These are phyloP conservation scores for Pipistrellus pipistrellus DNA, from an alignment of 2,797 vertebrate species.

Conservation along the genomic window DNA sequence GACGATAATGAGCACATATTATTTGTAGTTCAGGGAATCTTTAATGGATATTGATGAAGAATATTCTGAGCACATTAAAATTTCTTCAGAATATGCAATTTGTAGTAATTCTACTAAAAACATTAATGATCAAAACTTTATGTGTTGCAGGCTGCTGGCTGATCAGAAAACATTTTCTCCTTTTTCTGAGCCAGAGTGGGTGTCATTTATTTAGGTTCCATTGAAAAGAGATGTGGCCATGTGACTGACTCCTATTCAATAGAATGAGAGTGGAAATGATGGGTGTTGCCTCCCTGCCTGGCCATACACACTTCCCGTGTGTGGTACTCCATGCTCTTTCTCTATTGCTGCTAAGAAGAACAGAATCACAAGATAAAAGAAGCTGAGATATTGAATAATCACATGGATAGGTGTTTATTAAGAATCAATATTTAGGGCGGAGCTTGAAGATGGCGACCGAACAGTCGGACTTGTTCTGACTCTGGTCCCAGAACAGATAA, in stretches of 20 bases:
- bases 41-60: slow-evolving; percentile 47
- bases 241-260: not conserved
- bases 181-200: not conserved
- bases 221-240: not conserved
- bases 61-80: slow-evolving; percentile 35
- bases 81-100: slow-evolving; percentile 58
- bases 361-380: not conserved
- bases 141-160: not conserved
- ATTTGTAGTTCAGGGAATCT: slow-evolving; percentile 31
- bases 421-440: not conserved
- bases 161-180: slow-evolving; percentile 32
- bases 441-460: too few species aligned
- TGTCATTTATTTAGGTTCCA: not conserved
- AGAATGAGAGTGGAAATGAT: not conserved
- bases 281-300: not conserved
- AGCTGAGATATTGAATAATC: not conserved
- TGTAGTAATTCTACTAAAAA: slow-evolving; percentile 55
- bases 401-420: not conserved
- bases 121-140: slow-evolving; percentile 27
- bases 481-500: too few species aligned
- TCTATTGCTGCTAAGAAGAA: not conserved
- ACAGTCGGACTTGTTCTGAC: too few species aligned
- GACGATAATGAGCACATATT: slow-evolving; percentile 36
- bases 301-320: not conserved
- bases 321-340: fast-evolving